Evolutionary conservation across 2,113 vertebrate species (phyloP).

Genomic region (Mola mola): DNA sequence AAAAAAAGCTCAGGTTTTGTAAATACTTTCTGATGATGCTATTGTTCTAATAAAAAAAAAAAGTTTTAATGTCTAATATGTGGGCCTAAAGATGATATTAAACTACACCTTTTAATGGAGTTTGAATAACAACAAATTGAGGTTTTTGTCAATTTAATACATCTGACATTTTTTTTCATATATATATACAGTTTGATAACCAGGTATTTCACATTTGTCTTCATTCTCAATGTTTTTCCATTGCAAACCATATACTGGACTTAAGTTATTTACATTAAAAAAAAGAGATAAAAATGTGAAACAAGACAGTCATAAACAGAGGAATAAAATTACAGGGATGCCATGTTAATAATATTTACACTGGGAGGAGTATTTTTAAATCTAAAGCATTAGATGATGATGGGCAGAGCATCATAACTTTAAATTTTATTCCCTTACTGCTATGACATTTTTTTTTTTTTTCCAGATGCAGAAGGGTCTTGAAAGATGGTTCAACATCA

Average conservation of each 20-base stretch:
- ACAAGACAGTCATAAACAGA: constrained; percentile 56
- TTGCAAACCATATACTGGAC: constrained; percentile 78
- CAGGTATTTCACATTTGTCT: constrained; percentile 80
- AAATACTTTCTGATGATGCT: not conserved
- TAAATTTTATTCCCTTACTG: constrained; percentile 31
- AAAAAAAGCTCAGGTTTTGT: too few species aligned
- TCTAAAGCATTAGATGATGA: constrained; percentile 24
- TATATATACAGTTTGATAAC: constrained; percentile 84
- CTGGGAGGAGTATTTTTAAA: constrained; percentile 36
- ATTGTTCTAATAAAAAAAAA: too few species aligned
- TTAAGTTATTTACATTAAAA: constrained; percentile 87
- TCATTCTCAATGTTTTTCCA: constrained; percentile 74
- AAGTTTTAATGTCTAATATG: too few species aligned
- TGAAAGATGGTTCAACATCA: constrained; percentile 6
- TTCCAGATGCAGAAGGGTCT: too few species aligned
- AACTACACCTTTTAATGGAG: not conserved
- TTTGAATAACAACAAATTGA: constrained; percentile 14
- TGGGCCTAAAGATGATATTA: not conserved
- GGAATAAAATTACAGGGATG: constrained; percentile 66
- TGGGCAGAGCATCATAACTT: constrained; percentile 2
- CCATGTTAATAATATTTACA: constrained; percentile 77
- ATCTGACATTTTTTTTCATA: constrained; percentile 80
- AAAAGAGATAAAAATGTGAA: constrained; percentile 80
- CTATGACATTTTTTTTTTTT: not conserved
- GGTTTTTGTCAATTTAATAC: constrained; percentile 79